Conservation (phyloP, 1,140 invertebrate species). For the Ericerus pela region DNA sequence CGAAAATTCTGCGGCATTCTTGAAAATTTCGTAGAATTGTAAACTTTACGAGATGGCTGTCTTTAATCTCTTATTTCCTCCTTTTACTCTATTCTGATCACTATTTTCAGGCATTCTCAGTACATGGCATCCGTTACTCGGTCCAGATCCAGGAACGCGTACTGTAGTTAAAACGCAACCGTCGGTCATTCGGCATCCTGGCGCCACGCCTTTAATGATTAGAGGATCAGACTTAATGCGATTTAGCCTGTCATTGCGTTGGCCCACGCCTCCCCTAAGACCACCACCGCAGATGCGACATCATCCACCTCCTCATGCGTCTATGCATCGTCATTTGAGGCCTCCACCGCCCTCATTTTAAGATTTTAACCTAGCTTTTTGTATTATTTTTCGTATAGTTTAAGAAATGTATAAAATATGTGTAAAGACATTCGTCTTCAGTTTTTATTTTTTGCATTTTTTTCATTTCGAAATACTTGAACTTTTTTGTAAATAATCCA, state of each 20-base stretch:
- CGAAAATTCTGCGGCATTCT: too few species aligned
- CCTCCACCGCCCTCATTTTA: neutral
- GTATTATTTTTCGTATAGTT: too few species aligned
- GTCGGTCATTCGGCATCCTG: neutral
- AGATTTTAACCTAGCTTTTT: too few species aligned
- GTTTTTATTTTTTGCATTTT: too few species aligned
- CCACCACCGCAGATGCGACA: neutral
- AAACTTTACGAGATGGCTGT: too few species aligned
- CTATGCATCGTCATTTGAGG: neutral
- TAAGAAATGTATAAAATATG: too few species aligned
- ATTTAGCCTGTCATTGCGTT: neutral
- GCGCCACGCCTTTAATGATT: neutral
- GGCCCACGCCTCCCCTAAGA: neutral
- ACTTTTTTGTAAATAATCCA: too few species aligned
- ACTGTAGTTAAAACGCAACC: neutral
- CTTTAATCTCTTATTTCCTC: too few species aligned
- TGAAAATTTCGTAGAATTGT: too few species aligned
- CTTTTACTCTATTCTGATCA: too few species aligned
- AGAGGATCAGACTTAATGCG: neutral
- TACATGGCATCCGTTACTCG: neutral
- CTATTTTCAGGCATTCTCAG: neutral
- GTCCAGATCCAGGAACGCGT: neutral
- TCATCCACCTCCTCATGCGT: neutral
- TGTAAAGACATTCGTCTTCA: too few species aligned
- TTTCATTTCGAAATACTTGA: too few species aligned